phyloP scores from a whole-genome alignment of 2,888 invertebrate species.

The Orchesella flavescens region DNA sequence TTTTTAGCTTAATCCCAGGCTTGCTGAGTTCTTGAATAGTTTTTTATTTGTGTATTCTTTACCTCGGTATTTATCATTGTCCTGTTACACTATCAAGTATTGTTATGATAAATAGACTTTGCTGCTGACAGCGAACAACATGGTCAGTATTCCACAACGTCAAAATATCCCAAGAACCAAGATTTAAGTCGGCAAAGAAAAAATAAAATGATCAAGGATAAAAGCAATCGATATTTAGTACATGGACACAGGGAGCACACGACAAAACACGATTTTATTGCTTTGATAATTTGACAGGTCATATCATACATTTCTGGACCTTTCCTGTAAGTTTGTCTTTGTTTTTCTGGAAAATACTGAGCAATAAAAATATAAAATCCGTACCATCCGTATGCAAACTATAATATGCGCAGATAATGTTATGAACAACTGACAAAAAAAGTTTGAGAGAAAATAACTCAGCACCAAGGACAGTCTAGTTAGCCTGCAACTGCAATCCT shows the following conservation, averaged over 20 bases:
- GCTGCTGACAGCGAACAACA: constrained; percentile 32
- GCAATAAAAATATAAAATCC: constrained; percentile 38
- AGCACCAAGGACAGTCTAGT: constrained; percentile 45
- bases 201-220: constrained; percentile 25
- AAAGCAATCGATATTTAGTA: constrained; percentile 25
- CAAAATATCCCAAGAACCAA: not conserved
- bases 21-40: constrained; percentile 28
- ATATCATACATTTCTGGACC: not conserved
- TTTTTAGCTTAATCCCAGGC: constrained; percentile 23
- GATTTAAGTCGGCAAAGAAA: not conserved
- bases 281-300: constrained; percentile 51
- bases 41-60: not conserved
- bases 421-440: constrained; percentile 16
- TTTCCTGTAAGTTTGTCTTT: not conserved
- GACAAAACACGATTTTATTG: constrained; percentile 37
- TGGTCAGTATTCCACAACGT: constrained; percentile 29
- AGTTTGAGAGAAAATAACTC: constrained; percentile 17
- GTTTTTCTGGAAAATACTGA: constrained; percentile 29
- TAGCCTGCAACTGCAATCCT: constrained; percentile 4
- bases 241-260: constrained; percentile 25
- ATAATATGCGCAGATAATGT: no score
- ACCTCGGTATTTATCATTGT: not conserved
- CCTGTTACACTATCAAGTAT: not conserved
- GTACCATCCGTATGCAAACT: constrained; percentile 34
- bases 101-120: constrained; percentile 36